Conservation (phyloP, 2,888 invertebrate species). For the Thereva unica region DNA sequence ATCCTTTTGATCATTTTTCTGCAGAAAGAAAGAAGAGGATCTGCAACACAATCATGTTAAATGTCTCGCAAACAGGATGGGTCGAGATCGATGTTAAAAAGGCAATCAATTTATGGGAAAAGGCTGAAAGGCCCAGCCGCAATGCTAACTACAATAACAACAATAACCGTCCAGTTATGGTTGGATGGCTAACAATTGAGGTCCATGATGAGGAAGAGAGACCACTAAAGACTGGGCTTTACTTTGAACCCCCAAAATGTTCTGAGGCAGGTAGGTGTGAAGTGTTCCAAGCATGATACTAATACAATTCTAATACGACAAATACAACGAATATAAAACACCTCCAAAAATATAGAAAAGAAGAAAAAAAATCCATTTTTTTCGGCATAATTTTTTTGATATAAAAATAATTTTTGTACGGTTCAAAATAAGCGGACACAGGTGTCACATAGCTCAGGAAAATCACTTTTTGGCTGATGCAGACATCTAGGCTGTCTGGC, state of each 20-base stretch:
- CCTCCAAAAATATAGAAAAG: not conserved
- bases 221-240: constrained; percentile 53
- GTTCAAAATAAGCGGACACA: too few relatives aligned
- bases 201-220: constrained; percentile 57
- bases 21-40: constrained; percentile 55
- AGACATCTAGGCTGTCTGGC: too few relatives aligned
- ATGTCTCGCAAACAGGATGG: constrained; percentile 54
- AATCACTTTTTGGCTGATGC: too few relatives aligned
- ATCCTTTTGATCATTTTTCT: constrained; percentile 33
- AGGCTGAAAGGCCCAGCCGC: constrained; percentile 45
- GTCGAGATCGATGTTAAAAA: constrained; percentile 56
- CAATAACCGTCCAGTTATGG: constrained; percentile 48
- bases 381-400: too few relatives aligned
- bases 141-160: constrained; percentile 38
- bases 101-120: constrained; percentile 55
- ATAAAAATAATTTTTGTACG: too few relatives aligned
- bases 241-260: constrained; percentile 56
- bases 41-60: constrained; percentile 57
- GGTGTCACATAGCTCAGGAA: too few relatives aligned
- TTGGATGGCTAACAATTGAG: constrained; percentile 55
- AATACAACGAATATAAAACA: not conserved
- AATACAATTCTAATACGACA: constrained; percentile 26
- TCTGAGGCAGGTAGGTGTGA: constrained; percentile 59
- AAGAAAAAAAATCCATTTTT: not conserved
- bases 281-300: constrained; percentile 51